Evolutionary conservation across 2,797 vertebrate genomes (phyloP).

Genomic region (Cirrhinus molitorella): DNA sequence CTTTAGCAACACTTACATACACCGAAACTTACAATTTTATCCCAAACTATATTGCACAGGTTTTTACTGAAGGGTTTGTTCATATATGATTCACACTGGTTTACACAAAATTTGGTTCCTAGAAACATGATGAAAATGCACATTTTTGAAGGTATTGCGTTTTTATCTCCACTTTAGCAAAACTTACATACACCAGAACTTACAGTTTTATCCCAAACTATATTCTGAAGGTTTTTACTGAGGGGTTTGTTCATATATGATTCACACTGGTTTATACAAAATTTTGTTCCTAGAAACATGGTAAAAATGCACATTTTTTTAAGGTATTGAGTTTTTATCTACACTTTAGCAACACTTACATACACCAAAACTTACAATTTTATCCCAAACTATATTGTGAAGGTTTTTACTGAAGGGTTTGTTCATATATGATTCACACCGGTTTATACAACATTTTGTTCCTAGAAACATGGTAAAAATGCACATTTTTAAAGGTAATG

Average conservation of each 20-base stretch:
- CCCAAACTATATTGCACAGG: no score
- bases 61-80: no score
- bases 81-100: no score
- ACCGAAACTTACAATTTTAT: no score
- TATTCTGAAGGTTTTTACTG: not conserved
- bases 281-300: not conserved
- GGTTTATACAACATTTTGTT: not conserved
- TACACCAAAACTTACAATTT: not conserved
- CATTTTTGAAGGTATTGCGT: no score
- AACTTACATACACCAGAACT: not conserved
- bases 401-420: not conserved
- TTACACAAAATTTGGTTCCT: no score
- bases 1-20: no score
- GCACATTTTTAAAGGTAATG: rapidly evolving
- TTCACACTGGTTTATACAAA: not conserved
- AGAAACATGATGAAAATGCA: no score
- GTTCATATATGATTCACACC: not conserved
- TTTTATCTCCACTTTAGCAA: no score
- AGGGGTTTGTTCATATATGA: not conserved
- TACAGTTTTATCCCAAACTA: not conserved
- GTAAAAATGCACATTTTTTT: not conserved
- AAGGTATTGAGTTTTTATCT: not conserved
- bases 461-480: not conserved
- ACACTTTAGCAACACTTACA: not conserved
- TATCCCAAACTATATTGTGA: not conserved